Evolutionary conservation across 1,140 invertebrate species (phyloP).

Genomic region (Acromyrmex heyeri): DNA sequence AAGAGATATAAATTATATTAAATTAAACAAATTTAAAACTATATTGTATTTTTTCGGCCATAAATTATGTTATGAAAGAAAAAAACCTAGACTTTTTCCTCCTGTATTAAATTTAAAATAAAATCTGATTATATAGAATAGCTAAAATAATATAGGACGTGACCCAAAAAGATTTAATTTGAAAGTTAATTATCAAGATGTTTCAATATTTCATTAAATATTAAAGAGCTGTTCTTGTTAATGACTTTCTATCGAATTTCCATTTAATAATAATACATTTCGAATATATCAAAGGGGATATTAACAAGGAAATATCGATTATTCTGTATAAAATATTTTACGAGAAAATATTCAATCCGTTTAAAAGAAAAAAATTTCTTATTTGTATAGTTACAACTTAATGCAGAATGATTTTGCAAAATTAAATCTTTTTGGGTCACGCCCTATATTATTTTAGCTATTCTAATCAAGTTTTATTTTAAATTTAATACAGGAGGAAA

Average conservation of each 20-base stretch:
- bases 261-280: not conserved
- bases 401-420: not conserved
- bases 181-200: conserved; percentile 17
- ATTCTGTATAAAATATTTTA: not conserved
- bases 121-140: not conserved
- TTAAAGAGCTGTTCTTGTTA: not conserved
- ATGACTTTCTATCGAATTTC: conserved; percentile 12
- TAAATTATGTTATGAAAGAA: conserved; percentile 11
- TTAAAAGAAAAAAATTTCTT: not conserved
- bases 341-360: not conserved
- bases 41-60: not conserved
- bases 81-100: not conserved
- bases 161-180: conserved; percentile 6
- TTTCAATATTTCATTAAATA: conserved; percentile 1
- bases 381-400: not conserved
- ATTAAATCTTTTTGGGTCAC: conserved; percentile 1
- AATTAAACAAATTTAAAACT: not conserved
- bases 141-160: not conserved
- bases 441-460: not conserved
- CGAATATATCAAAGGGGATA: not conserved
- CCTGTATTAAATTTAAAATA: not conserved
- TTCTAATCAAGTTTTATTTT: not conserved
- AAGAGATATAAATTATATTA: not conserved
- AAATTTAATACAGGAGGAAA: not conserved
- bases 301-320: not conserved